phyloP scores from a whole-genome alignment of 1,140 invertebrate genomes.

The Atta texana region DNA sequence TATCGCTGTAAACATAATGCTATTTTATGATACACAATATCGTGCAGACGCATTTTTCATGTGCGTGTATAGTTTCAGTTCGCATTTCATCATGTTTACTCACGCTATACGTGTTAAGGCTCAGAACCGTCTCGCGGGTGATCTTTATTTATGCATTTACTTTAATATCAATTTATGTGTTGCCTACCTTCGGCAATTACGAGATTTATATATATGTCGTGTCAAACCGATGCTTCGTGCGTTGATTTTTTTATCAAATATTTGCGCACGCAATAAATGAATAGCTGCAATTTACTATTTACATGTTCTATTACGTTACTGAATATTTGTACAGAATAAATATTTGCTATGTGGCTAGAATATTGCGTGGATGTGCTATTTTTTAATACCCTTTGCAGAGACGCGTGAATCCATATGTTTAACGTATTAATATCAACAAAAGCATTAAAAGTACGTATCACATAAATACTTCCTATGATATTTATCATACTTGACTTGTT shows the following conservation, averaged over 20 bases:
- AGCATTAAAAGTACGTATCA: no score
- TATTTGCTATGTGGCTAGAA: background rate
- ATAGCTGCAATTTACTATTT: background rate
- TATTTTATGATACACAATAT: background rate
- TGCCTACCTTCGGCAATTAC: conserved; percentile 26
- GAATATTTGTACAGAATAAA: conserved; percentile 28
- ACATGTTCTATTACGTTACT: background rate
- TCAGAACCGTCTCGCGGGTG: conserved; percentile 25
- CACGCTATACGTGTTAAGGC: conserved; percentile 38
- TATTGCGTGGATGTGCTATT: background rate
- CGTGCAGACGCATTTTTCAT: conserved; percentile 20
- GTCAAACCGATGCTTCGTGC: conserved; percentile 24
- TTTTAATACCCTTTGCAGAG: background rate
- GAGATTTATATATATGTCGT: background rate
- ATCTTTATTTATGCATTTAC: conserved; percentile 45
- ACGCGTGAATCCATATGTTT: background rate
- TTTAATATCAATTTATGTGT: conserved; percentile 48
- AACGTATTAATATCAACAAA: background rate
- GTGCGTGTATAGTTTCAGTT: background rate
- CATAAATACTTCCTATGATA: no score
- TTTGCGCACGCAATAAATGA: background rate
- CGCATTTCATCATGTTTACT: conserved; percentile 51
- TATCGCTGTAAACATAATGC: background rate
- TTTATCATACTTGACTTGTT: background rate
- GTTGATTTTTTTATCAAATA: conserved; percentile 12